phyloP scores from a whole-genome alignment of 2,888 invertebrate genomes.

The Monochamus alternatus region DNA sequence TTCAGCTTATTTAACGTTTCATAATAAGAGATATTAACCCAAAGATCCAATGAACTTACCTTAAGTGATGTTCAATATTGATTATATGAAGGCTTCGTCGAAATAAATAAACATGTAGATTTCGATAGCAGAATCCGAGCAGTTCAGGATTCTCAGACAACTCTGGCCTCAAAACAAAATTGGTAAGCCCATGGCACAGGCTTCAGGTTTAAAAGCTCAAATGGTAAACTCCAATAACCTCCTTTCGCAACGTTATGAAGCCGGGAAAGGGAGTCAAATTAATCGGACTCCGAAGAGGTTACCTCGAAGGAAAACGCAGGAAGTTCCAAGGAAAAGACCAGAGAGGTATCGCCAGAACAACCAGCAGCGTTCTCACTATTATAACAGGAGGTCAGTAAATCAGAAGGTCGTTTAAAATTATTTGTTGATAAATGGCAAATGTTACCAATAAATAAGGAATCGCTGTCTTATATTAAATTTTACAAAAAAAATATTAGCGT shows the following conservation, averaged over 20 bases:
- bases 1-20: too few relatives aligned
- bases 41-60: too few relatives aligned
- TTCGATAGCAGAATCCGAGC: not conserved
- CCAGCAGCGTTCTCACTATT: not conserved
- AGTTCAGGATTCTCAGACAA: not conserved
- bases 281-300: too few relatives aligned
- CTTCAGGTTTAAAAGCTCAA: too few relatives aligned
- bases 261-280: not conserved
- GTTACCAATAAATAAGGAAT: constrained; percentile 35
- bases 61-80: too few relatives aligned
- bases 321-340: not conserved
- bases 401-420: not conserved
- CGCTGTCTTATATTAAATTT: constrained; percentile 38
- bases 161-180: not conserved
- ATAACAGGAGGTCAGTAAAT: not conserved
- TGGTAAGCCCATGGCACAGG: too few relatives aligned
- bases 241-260: not conserved
- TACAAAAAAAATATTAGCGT: too few relatives aligned
- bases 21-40: too few relatives aligned
- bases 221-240: not conserved
- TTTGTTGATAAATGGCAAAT: constrained; percentile 20
- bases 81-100: too few relatives aligned
- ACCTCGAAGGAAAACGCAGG: not conserved
- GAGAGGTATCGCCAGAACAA: not conserved
- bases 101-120: too few relatives aligned